These are phyloP conservation scores for Solenopsis invicta DNA, from an alignment of 1,140 invertebrate genomes.

Conservation along the genomic window DNA sequence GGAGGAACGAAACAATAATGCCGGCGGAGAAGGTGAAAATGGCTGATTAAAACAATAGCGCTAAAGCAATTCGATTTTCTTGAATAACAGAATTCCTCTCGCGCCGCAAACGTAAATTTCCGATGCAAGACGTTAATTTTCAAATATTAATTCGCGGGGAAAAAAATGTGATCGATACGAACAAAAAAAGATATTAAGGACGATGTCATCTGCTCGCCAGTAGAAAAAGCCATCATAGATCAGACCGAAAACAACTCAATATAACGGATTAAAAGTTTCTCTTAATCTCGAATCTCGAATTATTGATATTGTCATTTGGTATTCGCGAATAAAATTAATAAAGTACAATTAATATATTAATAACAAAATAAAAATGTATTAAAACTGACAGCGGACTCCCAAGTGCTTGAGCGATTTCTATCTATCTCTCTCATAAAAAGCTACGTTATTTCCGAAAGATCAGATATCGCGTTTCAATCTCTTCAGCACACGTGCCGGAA, in stretches of 20 bases:
- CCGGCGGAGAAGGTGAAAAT: background rate
- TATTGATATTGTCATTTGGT: background rate
- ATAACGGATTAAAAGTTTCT: background rate
- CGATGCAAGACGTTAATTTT: background rate
- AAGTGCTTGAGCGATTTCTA: background rate
- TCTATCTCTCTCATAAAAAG: background rate
- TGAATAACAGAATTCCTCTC: background rate
- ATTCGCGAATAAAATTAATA: background rate
- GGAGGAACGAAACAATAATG: background rate
- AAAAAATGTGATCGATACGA: background rate
- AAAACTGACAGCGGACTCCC: background rate
- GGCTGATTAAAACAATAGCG: background rate
- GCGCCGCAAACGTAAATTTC: background rate
- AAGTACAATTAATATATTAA: background rate
- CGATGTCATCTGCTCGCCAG: background rate
- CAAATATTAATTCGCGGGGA: background rate
- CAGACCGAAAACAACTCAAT: background rate
- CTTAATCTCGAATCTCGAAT: background rate
- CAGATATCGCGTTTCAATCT: slow-evolving; percentile 42
- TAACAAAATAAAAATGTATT: background rate
- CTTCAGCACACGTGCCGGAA: slow-evolving; percentile 24
- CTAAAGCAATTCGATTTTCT: background rate
- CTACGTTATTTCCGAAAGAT: slow-evolving; percentile 40
- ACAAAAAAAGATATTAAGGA: background rate
- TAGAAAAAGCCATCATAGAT: background rate